Evolutionary conservation across 2,888 invertebrate genomes (phyloP).

Genomic region (Folsomia manolachei): DNA sequence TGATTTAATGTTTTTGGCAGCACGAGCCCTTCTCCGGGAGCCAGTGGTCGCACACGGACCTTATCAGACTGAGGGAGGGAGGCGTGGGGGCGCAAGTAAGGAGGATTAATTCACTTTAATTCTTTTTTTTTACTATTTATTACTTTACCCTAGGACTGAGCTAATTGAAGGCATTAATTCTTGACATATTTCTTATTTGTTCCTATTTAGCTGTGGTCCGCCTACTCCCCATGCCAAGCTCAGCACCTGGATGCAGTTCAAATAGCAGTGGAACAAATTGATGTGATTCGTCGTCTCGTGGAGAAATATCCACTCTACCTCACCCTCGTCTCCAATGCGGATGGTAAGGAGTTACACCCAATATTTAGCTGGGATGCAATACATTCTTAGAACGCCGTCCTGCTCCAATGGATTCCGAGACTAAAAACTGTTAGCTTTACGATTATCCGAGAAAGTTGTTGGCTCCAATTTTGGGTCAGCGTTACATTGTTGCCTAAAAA

Average conservation of each 20-base stretch:
- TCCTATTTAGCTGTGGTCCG: constrained; percentile 55
- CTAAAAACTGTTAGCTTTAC: too few relatives aligned
- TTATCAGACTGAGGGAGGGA: constrained; percentile 54
- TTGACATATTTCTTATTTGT: neutral
- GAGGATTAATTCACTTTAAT: too few relatives aligned
- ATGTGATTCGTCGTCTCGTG: constrained; percentile 54
- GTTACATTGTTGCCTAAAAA: too few relatives aligned
- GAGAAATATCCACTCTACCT: constrained; percentile 49
- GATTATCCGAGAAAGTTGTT: too few relatives aligned
- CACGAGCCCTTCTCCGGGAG: constrained; percentile 50
- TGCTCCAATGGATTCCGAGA: too few relatives aligned
- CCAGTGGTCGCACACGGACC: constrained; percentile 54
- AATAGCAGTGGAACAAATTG: constrained; percentile 55
- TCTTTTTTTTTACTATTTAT: too few relatives aligned
- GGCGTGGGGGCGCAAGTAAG: constrained; percentile 54
- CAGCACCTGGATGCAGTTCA: constrained; percentile 54
- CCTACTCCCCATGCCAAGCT: constrained; percentile 53
- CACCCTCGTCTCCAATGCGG: constrained; percentile 43
- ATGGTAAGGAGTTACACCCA: too few relatives aligned
- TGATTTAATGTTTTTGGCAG: constrained; percentile 32
- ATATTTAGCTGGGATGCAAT: too few relatives aligned
- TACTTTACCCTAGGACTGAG: too few relatives aligned
- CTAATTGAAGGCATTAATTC: constrained; percentile 10
- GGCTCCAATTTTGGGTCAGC: too few relatives aligned
- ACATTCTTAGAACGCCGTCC: too few relatives aligned